phyloP scores from a whole-genome alignment of 37 sponge, comb jelly and placozoan species.

The Geodia barretti region DNA sequence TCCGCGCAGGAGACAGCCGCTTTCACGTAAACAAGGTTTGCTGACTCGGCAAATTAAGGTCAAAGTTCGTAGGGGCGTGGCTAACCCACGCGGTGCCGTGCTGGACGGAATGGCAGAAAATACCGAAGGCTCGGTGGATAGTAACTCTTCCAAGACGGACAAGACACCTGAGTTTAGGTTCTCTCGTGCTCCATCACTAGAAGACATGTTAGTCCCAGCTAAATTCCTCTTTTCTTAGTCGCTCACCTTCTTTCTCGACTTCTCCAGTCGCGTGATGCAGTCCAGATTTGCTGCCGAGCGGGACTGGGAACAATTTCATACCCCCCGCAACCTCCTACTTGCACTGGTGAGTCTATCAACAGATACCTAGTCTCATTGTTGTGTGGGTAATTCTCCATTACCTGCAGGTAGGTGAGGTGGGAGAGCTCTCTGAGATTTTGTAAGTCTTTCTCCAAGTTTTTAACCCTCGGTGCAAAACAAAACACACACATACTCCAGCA shows the following conservation, averaged over 20 bases:
- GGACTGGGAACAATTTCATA: conserved; percentile 68
- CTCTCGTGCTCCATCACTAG: conserved; percentile 6
- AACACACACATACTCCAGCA: background rate
- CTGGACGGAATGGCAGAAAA: background rate
- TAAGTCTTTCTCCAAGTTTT: too few relatives aligned
- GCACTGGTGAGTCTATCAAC: conserved; percentile 45
- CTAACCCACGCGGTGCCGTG: background rate
- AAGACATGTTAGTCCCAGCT: conserved; percentile 40
- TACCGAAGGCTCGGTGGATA: background rate
- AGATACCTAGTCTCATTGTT: background rate
- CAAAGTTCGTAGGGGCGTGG: background rate
- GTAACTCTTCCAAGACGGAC: too few relatives aligned
- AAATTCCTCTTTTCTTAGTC: too few relatives aligned
- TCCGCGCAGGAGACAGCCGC: too few relatives aligned
- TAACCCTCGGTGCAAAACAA: too few relatives aligned
- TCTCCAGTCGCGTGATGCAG: conserved; percentile 53
- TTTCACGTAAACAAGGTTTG: too few relatives aligned
- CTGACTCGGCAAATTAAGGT: background rate
- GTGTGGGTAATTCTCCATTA: background rate
- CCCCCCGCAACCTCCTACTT: conserved; percentile 68
- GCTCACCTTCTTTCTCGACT: too few relatives aligned
- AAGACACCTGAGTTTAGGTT: conserved; percentile 12
- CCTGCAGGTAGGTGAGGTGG: conserved; percentile 76
- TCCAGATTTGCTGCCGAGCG: conserved; percentile 61
- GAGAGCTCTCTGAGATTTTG: conserved; percentile 83